Conservation (phyloP, 2,888 invertebrate genomes). For the Azorinus chamasolen region DNA sequence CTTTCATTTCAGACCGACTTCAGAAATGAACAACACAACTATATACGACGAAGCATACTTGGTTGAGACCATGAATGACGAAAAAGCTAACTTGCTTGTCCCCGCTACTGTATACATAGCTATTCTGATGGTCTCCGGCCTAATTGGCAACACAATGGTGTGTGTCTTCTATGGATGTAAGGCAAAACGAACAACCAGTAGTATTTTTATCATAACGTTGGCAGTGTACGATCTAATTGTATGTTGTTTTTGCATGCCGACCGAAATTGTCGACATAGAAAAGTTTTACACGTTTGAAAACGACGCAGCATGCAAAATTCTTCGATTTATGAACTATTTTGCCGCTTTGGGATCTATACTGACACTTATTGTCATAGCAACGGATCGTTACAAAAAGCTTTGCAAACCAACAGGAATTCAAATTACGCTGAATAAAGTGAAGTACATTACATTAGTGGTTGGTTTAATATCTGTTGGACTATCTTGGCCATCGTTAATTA, state of each 20-base stretch:
- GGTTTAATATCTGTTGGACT: constrained; percentile 45
- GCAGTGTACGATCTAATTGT: constrained; percentile 72
- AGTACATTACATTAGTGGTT: constrained; percentile 39
- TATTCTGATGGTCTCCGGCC: constrained; percentile 69
- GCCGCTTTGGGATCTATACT: constrained; percentile 68
- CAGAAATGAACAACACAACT: not conserved
- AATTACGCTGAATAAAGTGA: constrained; percentile 63
- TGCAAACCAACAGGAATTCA: constrained; percentile 70
- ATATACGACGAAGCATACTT: not conserved
- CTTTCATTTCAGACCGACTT: too few species aligned
- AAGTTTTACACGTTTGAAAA: constrained; percentile 70
- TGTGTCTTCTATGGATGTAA: constrained; percentile 70
- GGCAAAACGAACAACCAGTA: constrained; percentile 69
- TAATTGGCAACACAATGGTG: constrained; percentile 71
- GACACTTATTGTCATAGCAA: constrained; percentile 71
- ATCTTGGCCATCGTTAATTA: constrained; percentile 68
- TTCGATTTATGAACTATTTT: constrained; percentile 71
- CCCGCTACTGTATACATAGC: constrained; percentile 71
- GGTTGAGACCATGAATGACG: constrained; percentile 62
- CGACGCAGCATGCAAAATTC: constrained; percentile 65
- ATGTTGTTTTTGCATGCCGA: constrained; percentile 72
- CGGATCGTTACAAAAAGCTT: constrained; percentile 75
- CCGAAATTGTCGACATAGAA: constrained; percentile 73
- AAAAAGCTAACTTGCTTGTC: constrained; percentile 61
- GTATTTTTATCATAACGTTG: constrained; percentile 70